Evolutionary conservation across 2,888 invertebrate species (phyloP).

Genomic region (Prosapia bicincta): DNA sequence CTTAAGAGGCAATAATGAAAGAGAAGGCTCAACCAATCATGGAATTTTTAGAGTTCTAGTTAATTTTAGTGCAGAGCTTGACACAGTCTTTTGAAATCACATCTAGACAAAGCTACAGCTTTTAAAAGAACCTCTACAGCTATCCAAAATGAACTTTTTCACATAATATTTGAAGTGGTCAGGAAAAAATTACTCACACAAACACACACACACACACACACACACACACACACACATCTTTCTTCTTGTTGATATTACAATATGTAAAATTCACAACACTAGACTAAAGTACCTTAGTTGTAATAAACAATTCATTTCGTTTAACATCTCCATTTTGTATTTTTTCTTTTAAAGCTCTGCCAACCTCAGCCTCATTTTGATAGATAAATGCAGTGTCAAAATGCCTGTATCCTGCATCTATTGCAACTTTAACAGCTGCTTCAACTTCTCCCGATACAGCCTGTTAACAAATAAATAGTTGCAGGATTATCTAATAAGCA

Average conservation of each 20-base stretch:
- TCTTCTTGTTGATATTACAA: no score
- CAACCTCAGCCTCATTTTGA: conserved; percentile 66
- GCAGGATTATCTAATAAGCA: no score
- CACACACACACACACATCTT: no score
- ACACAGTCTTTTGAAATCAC: no score
- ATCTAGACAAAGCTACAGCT: no score
- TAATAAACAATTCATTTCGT: conserved; percentile 66
- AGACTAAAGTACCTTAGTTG: conserved; percentile 57
- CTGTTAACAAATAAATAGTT: conserved; percentile 49
- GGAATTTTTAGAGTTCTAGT: not conserved
- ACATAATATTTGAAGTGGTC: no score
- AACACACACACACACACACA: no score
- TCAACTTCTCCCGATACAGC: conserved; percentile 61
- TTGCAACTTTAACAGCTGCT: conserved; percentile 65
- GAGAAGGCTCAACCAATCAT: not conserved
- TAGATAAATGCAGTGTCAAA: conserved; percentile 72
- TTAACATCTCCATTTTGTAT: conserved; percentile 61
- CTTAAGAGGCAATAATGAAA: not conserved
- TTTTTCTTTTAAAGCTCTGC: conserved; percentile 60
- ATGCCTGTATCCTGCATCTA: conserved; percentile 72
- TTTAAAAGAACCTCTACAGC: no score
- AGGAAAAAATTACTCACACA: no score
- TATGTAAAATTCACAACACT: no score
- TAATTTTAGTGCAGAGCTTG: not conserved
- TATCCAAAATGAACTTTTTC: no score